Evolutionary conservation across 2,113 vertebrate genomes (phyloP), one percentile per base, ranked within the genome.

Genomic region (Otocyon megalotis): DNA sequence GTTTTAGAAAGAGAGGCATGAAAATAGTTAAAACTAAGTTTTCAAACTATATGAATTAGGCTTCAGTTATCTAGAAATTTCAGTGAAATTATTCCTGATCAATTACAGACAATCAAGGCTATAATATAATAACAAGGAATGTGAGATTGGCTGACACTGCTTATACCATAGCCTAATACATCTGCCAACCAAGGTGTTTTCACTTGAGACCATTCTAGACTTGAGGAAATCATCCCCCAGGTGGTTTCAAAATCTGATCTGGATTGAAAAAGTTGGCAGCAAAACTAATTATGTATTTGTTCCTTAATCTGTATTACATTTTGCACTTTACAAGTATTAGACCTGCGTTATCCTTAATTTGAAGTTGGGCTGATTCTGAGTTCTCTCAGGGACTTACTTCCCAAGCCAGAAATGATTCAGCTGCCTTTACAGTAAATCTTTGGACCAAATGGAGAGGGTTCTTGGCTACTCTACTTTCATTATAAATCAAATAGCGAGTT

Each of bases 21-120:
- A 92, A 72, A 43, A 77, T 9, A 53, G 26, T 54, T 82, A 82
- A 95, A 93, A 63, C 62, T 60, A 86, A 92, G 74, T 81, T 90
- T 95, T 82, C 71, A 54, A 53, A 48, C 11, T 88, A 88, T 93
- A 77, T 79, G 30, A 88, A 32, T 35, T 87, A 80, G 50, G 62
- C 2, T 56, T 58, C 43, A 56, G 32, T 94, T 92, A 72, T 28
- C 35, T 83, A 24, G 15, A 67, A 90, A 79, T 69, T 14, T 79
- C 54, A 28, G 2, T 37, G 37, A 50, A 24, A 72, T 88, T 81
- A 95, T 79, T 88, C 2, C 30, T 88, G 13, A 86, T 56, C 26
- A 16, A 56, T 65, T 65, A 32, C 35, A 77, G 35, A 79, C 8
- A 92, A 65, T 26, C 30, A 26, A 83, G 43, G 30, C 16, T 69